Evolutionary conservation across 2,113 vertebrate genomes (phyloP), one percentile per base, ranked within the genome.

Genomic region (Crotalus viridis): DNA sequence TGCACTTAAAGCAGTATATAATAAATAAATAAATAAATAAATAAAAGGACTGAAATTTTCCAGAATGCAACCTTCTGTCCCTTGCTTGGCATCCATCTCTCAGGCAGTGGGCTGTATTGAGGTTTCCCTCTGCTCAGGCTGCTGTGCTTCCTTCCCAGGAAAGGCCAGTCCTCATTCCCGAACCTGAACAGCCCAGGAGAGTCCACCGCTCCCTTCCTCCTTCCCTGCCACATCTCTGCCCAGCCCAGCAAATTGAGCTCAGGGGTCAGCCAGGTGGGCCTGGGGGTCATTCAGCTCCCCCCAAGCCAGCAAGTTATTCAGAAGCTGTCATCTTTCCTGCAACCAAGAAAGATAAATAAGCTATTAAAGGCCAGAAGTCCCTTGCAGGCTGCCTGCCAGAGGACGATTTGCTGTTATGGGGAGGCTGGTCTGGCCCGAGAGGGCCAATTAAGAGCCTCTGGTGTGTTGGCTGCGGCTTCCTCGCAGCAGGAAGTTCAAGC

Each of bases 301-400:
- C 94, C 94, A 90, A 96, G 95, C 95, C 92, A 97, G 94, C 91
- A 96, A 94, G 96, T 97, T 97, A 97, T 95, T 96, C 94, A 94
- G 96, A 95, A 95, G 96, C 96, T 97, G 97, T 95, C 97, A 96
- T 96, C 95, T 94, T 96, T 94, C 95, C 94, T 90, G 95, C 97
- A 96, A 97, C 97, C 96, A 97, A 95, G 95, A 94, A 97, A 97
- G 97, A 97, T 97, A 97, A 97, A 97, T 95, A 97, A 96, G 96
- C 96, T 95, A 96, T 97, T 97, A 96, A 97, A 96, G 43, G 89
- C 94, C 88, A 94, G 91, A 88, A 59, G 89, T 96, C 95, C 94
- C 96, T 91, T 88, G 90, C 26, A 33, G 96, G 96, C 95, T 55
- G 64, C 0, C 5, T 0, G 94, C 97, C 96, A 95, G 95, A 94